phyloP scores from a whole-genome alignment of 2,888 invertebrate genomes.

The Polyommatus icarus region DNA sequence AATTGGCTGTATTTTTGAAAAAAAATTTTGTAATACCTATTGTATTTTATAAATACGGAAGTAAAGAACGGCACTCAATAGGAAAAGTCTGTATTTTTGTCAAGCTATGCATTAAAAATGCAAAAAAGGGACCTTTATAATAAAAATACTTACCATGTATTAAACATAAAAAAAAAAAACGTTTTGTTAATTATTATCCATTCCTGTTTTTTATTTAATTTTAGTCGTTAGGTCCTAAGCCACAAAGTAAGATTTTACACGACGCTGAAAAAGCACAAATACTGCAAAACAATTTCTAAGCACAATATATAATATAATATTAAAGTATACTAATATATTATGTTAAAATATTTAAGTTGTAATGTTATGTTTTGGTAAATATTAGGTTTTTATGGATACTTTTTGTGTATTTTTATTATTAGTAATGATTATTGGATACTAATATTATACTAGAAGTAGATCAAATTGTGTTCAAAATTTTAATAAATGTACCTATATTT shows the following conservation, averaged over 20 bases:
- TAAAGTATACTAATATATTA: background rate
- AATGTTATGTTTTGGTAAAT: background rate
- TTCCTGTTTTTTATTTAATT: background rate
- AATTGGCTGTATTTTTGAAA: background rate
- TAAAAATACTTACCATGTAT: background rate
- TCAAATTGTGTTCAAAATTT: conserved; percentile 30
- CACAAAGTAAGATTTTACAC: background rate
- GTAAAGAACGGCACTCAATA: background rate
- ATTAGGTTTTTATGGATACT: conserved; percentile 4
- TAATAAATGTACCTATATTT: conserved; percentile 25
- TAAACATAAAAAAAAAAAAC: background rate
- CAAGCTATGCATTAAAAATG: background rate
- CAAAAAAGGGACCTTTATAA: background rate
- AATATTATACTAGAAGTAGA: background rate
- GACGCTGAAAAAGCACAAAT: background rate
- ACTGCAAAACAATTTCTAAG: background rate
- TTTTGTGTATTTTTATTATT: conserved; percentile 17
- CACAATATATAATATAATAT: too few relatives aligned
- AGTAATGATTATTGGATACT: background rate
- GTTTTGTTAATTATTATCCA: background rate
- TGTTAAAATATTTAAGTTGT: background rate
- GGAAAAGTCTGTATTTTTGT: background rate
- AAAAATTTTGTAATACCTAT: background rate
- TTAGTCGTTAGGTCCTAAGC: conserved; percentile 2
- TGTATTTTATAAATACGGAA: background rate